Base-by-base conservation (phyloP, 2,888 invertebrate species). In the Petrolisthes cinctipes region DNA sequence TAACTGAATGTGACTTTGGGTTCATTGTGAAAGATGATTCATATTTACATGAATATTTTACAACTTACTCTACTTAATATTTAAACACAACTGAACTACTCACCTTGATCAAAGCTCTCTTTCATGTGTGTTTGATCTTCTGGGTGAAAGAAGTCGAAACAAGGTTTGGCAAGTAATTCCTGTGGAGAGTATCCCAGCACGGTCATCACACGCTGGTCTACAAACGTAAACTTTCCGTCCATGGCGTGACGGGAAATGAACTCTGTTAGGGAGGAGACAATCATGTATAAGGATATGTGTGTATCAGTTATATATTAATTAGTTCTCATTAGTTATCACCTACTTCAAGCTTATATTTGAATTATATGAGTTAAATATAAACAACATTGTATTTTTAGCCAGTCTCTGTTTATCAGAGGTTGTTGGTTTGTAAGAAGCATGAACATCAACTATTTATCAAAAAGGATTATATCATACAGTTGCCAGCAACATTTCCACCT, bases 221-320 rank as follows among this genome's bases (percentile, higher is more conserved):
- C 98, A 94, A 99, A 99, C 84, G 99, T 98, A 93, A 99, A 98
- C 93, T 98, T 99, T 23, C 99, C 99, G 93, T 99, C 99, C 92
- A 96, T 96, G 80, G 97, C 96, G 94, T 99, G 98, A 75, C 99
- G 95, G 80, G 99, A 98, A 92, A 99, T 98, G 93, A 99, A 99
- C 94, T 99, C 99, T 91, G 95, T 94, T 92, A 82, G 92, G 92
- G 80, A 92, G 83, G 37, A 37, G 37, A 37, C 37, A 88, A 71
- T 17, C n/a, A 68, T 68, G 68, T 17, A 68, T 66, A 71, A n/a
- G n/a, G 68, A 17, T 68, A 17, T 68, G 17, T 68, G 68, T 17
- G n/a, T 17, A n/a, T 68, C 17, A n/a, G 68, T n/a, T 68, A 17
- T 17, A 68, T 68, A 17, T 17, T 17, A n/a, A n/a, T 68, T 68